Percentiles rank a stretch among this genome's conserved stretches.
Evolutionary conservation across 2,888 invertebrate species (phyloP).

Genomic region (Dusona sp.): DNA sequence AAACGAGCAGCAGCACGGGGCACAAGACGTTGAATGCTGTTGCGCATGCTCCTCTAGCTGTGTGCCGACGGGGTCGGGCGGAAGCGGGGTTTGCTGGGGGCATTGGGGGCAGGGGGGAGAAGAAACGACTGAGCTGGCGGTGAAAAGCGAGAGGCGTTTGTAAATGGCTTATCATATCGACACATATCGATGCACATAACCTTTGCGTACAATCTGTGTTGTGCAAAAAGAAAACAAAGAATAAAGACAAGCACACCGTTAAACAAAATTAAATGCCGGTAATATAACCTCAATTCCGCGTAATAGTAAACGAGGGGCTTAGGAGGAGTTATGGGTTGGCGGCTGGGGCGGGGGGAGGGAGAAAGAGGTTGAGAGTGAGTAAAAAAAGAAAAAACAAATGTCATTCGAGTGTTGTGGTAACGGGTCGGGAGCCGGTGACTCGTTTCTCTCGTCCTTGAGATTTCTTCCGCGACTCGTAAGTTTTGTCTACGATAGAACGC

Average conservation of each 20-base stretch:
- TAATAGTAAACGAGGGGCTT: background rate
- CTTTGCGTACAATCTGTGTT: conserved; percentile 11
- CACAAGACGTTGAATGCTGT: conserved; percentile 10
- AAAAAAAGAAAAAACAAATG: conserved; percentile 14
- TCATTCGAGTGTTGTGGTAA: conserved; percentile 79
- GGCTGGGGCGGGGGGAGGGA: background rate
- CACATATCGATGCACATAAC: conserved; percentile 17
- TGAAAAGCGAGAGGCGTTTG: conserved; percentile 69
- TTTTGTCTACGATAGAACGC: conserved; percentile 22
- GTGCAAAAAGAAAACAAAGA: background rate
- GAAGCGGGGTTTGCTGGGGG: background rate
- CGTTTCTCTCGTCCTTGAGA: conserved; percentile 72
- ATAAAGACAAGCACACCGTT: background rate
- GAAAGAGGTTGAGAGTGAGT: conserved; percentile 5
- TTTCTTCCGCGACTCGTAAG: conserved; percentile 31
- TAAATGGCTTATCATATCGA: conserved; percentile 9
- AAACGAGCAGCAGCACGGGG: conserved; percentile 66
- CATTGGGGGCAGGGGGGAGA: background rate
- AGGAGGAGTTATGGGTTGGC: background rate
- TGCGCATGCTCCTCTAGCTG: conserved; percentile 21
- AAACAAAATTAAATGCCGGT: background rate
- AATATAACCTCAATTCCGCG: conserved; percentile 12
- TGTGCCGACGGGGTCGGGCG: background rate
- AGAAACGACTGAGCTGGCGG: background rate
- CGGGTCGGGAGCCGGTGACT: conserved; percentile 73